Evolutionary conservation across 2,888 invertebrate species (phyloP).

Genomic region (Lampropteryx suffumata): DNA sequence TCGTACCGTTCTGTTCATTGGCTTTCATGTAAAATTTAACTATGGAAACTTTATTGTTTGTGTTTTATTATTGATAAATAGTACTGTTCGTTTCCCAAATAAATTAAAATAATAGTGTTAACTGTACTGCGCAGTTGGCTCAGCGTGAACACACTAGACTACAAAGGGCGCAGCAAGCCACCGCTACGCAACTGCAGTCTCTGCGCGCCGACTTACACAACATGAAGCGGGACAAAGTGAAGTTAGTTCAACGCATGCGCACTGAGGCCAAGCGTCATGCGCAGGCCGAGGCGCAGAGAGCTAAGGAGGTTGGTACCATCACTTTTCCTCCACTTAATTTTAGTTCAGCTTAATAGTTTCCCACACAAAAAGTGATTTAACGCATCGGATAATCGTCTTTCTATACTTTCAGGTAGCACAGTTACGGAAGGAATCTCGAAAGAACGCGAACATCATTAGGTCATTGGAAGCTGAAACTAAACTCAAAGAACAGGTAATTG

Average conservation of each 20-base stretch:
- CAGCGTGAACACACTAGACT: constrained; percentile 95
- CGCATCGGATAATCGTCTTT: too few relatives aligned
- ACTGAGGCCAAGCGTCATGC: constrained; percentile 94
- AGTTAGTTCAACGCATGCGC: constrained; percentile 95
- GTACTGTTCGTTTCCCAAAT: too few relatives aligned
- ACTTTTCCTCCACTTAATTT: not conserved
- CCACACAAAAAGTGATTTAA: too few relatives aligned
- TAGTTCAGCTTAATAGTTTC: too few relatives aligned
- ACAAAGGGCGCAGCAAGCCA: constrained; percentile 92
- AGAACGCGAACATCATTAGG: constrained; percentile 93
- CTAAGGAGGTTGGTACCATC: constrained; percentile 84
- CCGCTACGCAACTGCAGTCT: constrained; percentile 93
- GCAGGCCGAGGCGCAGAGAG: constrained; percentile 89
- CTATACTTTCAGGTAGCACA: constrained; percentile 86
- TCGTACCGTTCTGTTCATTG: too few relatives aligned
- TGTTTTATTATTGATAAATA: too few relatives aligned
- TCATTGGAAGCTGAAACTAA: constrained; percentile 93
- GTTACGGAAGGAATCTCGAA: constrained; percentile 93
- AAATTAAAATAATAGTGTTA: too few relatives aligned
- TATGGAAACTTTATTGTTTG: too few relatives aligned
- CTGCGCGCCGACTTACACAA: constrained; percentile 90
- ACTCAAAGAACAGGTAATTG: constrained; percentile 89
- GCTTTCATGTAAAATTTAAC: too few relatives aligned
- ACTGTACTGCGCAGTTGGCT: constrained; percentile 92
- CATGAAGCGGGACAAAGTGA: constrained; percentile 95